These are phyloP conservation scores for Falco novaeseelandiae DNA, from an alignment of 2,797 vertebrate genomes.

Conservation along the genomic window DNA sequence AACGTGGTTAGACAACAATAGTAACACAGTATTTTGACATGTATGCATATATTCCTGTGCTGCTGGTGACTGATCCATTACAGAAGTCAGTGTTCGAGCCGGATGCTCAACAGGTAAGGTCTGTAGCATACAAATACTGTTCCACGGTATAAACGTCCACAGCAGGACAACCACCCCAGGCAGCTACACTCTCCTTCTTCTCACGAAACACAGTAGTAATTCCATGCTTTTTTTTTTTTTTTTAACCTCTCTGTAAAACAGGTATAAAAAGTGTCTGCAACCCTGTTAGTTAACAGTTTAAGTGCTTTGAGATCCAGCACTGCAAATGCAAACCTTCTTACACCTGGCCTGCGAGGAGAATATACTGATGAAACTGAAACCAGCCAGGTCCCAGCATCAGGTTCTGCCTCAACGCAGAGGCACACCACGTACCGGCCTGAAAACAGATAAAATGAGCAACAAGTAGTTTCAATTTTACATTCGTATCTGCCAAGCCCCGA, in stretches of 20 bases:
- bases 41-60: background rate
- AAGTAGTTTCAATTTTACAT: conserved; percentile 27
- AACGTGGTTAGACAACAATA: background rate
- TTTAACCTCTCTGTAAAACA: background rate
- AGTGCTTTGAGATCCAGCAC: background rate
- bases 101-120: background rate
- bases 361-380: conserved; percentile 10
- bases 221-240: too few species aligned
- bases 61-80: background rate
- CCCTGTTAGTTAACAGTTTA: background rate
- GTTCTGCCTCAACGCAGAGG: background rate
- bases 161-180: fast-evolving
- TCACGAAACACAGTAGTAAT: background rate
- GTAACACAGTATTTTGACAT: background rate
- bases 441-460: background rate
- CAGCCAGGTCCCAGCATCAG: background rate
- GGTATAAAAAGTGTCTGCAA: background rate
- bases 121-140: background rate
- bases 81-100: background rate
- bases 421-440: fast-evolving
- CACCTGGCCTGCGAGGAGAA: background rate
- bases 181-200: background rate
- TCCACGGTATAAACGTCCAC: fast-evolving
- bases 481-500: background rate
- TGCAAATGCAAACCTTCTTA: background rate